These are phyloP conservation scores for Lagocephalus sceleratus DNA, from an alignment of 2,797 vertebrate species.

Conservation along the genomic window DNA sequence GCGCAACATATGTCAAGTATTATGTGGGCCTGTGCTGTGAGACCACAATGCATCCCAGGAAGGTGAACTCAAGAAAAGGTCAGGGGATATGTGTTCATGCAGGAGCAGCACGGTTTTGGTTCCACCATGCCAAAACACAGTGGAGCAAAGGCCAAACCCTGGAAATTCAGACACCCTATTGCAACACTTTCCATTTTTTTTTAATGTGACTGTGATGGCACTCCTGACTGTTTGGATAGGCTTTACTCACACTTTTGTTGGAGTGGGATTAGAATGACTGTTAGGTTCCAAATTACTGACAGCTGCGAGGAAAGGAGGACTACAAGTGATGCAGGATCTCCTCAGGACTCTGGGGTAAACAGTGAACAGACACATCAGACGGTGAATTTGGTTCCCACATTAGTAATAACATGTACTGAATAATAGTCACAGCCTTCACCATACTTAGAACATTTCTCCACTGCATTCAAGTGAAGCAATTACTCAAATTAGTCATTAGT, in stretches of 20 bases:
- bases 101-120: slow-evolving; percentile 17
- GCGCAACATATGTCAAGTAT: slow-evolving; percentile 1
- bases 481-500: too few relatives aligned
- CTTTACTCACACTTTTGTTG: neutral
- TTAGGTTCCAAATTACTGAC: slow-evolving; percentile 3
- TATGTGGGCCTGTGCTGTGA: neutral
- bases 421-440: neutral
- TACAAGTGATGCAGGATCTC: neutral
- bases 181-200: neutral
- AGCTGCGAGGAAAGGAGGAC: neutral
- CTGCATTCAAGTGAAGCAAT: too few relatives aligned
- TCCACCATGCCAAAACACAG: slow-evolving; percentile 25
- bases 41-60: neutral
- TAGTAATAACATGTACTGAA: neutral
- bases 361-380: neutral
- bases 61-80: neutral
- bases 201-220: too few relatives aligned
- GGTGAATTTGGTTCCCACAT: neutral
- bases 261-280: neutral
- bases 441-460: too few relatives aligned
- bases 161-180: neutral
- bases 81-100: slow-evolving; percentile 22
- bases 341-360: neutral
- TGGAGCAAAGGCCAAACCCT: neutral
- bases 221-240: neutral